phyloP scores from a whole-genome alignment of 2,888 invertebrate species.

The Orthosia gothica region DNA sequence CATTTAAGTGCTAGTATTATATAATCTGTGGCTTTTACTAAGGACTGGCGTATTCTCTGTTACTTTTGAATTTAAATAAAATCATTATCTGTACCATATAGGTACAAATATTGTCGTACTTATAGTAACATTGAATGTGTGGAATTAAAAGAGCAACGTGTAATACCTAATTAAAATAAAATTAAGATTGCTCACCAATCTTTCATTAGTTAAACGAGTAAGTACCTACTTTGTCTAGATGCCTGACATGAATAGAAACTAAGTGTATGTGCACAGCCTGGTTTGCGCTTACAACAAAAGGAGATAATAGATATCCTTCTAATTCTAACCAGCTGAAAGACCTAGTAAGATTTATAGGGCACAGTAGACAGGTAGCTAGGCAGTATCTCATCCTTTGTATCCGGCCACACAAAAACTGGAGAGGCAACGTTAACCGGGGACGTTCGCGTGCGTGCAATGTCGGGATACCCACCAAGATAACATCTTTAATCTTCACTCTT shows the following conservation, averaged over 20 bases:
- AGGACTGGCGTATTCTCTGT: neutral
- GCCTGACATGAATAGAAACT: conserved; percentile 5
- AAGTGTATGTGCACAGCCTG: conserved; percentile 17
- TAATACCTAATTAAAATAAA: neutral
- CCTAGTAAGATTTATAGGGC: conserved; percentile 66
- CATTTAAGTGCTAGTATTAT: conserved; percentile 6
- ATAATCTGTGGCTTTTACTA: conserved; percentile 6
- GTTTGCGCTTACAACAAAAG: conserved; percentile 32
- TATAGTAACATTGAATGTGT: neutral
- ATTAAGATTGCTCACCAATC: neutral
- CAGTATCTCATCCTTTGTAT: conserved; percentile 72
- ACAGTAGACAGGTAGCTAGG: conserved; percentile 58
- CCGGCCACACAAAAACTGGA: conserved; percentile 65
- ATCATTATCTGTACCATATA: too few species aligned
- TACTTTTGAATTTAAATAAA: too few species aligned
- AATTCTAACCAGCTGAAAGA: conserved; percentile 51
- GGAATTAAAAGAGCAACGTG: neutral
- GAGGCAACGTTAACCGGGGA: conserved; percentile 53
- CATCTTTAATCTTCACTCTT: conserved; percentile 76
- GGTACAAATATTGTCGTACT: too few species aligned
- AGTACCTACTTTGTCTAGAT: conserved; percentile 5
- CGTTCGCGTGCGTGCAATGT: conserved; percentile 72
- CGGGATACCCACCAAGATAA: conserved; percentile 68
- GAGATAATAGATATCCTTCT: conserved; percentile 56
- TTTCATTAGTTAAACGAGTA: neutral